Conservation (phyloP, 2,113 vertebrate species). For the Cryptomyrus ogoouensis region DNA sequence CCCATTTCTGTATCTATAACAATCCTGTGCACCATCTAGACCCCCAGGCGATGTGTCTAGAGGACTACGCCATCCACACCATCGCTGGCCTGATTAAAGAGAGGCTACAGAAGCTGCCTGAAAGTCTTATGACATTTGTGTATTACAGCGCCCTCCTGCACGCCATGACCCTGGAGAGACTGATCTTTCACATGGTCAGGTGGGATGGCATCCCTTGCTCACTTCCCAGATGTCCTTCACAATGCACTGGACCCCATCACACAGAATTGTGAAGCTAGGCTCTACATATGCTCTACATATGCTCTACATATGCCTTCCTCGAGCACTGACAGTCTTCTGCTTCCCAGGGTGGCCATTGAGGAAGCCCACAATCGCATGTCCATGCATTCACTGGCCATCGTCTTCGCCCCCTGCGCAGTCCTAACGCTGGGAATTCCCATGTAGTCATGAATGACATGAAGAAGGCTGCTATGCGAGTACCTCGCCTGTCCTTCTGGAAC, state of each 20-base stretch:
- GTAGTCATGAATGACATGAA: constrained; percentile 83
- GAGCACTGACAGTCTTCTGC: constrained; percentile 4
- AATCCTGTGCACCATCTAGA: constrained; percentile 49
- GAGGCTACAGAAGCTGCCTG: constrained; percentile 73
- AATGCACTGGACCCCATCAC: background rate
- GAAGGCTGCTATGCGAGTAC: constrained; percentile 80
- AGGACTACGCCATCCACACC: constrained; percentile 86
- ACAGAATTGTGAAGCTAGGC: background rate
- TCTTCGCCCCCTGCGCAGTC: constrained; percentile 88
- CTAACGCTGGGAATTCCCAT: constrained; percentile 73
- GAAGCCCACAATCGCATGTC: constrained; percentile 83
- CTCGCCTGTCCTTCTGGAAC: background rate
- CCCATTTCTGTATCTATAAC: constrained; percentile 11
- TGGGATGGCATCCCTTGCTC: constrained; percentile 39
- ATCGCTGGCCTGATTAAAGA: constrained; percentile 85
- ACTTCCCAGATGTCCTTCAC: background rate
- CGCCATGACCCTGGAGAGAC: constrained; percentile 66
- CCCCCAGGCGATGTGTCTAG: constrained; percentile 62
- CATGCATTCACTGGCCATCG: constrained; percentile 77
- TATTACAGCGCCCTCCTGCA: constrained; percentile 82
- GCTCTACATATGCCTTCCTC: background rate
- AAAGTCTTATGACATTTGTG: constrained; percentile 69
- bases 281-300: background rate
- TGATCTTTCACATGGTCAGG: constrained; percentile 92
- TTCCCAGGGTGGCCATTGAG: constrained; percentile 72